Base-by-base conservation (phyloP, 2,888 invertebrate genomes). In the Callyntrura guangdongensis region DNA sequence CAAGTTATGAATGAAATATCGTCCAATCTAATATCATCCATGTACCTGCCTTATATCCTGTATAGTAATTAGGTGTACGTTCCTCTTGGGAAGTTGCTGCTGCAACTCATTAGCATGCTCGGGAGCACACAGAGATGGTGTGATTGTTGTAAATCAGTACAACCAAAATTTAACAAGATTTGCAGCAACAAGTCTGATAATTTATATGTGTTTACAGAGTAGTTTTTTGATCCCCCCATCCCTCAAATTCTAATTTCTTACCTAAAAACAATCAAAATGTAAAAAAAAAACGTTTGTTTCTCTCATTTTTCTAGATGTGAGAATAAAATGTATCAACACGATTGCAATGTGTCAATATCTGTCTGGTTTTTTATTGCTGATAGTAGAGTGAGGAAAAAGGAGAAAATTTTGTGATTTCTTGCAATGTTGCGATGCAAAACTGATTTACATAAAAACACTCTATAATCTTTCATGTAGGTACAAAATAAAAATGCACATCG, bases 1-100 rank as follows among this genome's bases (percentile, higher is more conserved):
- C 49, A 53, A 74, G 74, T 53, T 53, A 20, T 74, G 74, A 74
- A 74, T 74, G 74, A 74, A 74, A 53, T 74, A 77, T 27, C 56
- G 14, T 49, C 49, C 77, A 77, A 56, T 77, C 53, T 25, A 77
- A 53, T 22, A 22, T 22, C 14, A 49, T 12, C 17, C 36, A 47
- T 72, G 6, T 20, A 25, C 8, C 9, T 36, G 36, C 36, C 6
- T 36, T 36, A 36, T 69, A n/a, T 36, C 8, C 64, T 25, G 64
- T 9, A 64, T n/a, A 17, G 59, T 17, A 17, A n/a, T 59, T 64
- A 9, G 9, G 22, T 64, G n/a, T n/a, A n/a, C n/a, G n/a, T n/a
- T n/a, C n/a, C n/a, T n/a, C n/a, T n/a, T 72, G 72, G 36, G 72
- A 47, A 72, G 22, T 45, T 27, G 20, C 49, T 27, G 20, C 49